phyloP scores from a whole-genome alignment of 1,140 invertebrate species.

The Euura saliciscinereae region DNA sequence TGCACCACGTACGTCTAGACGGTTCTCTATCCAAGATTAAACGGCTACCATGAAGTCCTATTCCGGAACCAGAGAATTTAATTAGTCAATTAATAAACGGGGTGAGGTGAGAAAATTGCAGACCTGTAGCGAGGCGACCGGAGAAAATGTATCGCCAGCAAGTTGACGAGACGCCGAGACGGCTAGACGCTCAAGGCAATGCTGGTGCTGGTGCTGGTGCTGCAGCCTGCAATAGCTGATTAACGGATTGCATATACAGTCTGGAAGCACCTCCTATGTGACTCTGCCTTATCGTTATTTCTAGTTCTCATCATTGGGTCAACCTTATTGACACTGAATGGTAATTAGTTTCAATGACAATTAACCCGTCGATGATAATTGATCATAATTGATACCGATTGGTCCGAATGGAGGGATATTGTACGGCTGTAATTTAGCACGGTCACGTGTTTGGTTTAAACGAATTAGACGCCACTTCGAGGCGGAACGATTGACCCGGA shows the following conservation, averaged over 20 bases:
- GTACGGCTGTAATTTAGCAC: not conserved
- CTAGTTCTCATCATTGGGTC: too few species aligned
- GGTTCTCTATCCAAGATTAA: not conserved
- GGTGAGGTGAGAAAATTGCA: slow-evolving; percentile 1
- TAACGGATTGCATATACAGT: not conserved
- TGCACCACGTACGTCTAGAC: not conserved
- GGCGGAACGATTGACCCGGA: not conserved
- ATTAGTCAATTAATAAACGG: not conserved
- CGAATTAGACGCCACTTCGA: not conserved
- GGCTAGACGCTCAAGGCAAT: slow-evolving; percentile 6
- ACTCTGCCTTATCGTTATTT: too few species aligned
- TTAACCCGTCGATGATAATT: not conserved
- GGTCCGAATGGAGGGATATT: not conserved
- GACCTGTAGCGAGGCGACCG: not conserved
- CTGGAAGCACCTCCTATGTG: not conserved
- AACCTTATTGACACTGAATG: too few species aligned
- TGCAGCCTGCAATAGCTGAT: not conserved
- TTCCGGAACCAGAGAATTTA: not conserved
- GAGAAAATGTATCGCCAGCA: not conserved
- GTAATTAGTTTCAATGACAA: too few species aligned
- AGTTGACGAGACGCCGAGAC: slow-evolving; percentile 1
- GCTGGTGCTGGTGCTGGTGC: not conserved
- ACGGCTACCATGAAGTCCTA: not conserved
- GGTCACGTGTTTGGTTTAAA: not conserved
- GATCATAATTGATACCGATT: not conserved